phyloP scores from a whole-genome alignment of 2,888 invertebrate species.

The Augochlorella aurata region DNA sequence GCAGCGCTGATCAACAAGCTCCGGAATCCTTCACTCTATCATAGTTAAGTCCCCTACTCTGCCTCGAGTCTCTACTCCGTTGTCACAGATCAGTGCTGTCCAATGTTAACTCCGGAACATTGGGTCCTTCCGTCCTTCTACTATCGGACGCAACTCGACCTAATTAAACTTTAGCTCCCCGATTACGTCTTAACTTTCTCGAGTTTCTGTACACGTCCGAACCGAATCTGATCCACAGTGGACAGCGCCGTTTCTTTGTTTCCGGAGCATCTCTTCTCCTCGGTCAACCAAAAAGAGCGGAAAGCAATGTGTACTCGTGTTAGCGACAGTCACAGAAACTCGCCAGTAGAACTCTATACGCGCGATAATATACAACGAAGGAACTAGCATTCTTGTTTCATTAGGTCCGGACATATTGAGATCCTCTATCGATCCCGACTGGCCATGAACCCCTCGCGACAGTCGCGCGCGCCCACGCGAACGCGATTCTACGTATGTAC shows the following conservation, averaged over 20 bases:
- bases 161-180: background rate
- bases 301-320: constrained; percentile 15
- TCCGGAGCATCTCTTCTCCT: background rate
- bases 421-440: constrained; percentile 42
- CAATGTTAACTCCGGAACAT: background rate
- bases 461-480: constrained; percentile 22
- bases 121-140: background rate
- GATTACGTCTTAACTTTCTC: background rate
- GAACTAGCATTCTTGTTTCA: constrained; percentile 52
- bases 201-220: background rate
- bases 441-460: constrained; percentile 30
- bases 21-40: background rate
- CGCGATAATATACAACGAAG: constrained; percentile 52
- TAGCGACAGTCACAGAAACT: background rate
- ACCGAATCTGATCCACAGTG: background rate
- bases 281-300: background rate
- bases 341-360: constrained; percentile 17
- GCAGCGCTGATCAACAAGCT: background rate
- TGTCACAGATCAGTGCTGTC: background rate
- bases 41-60: background rate
- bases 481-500: constrained; percentile 19
- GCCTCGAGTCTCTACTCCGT: background rate
- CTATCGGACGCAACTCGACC: background rate
- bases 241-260: background rate
- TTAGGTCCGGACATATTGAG: constrained; percentile 48